phyloP scores from a whole-genome alignment of 2,797 vertebrate species.

The Melopsittacus undulatus region DNA sequence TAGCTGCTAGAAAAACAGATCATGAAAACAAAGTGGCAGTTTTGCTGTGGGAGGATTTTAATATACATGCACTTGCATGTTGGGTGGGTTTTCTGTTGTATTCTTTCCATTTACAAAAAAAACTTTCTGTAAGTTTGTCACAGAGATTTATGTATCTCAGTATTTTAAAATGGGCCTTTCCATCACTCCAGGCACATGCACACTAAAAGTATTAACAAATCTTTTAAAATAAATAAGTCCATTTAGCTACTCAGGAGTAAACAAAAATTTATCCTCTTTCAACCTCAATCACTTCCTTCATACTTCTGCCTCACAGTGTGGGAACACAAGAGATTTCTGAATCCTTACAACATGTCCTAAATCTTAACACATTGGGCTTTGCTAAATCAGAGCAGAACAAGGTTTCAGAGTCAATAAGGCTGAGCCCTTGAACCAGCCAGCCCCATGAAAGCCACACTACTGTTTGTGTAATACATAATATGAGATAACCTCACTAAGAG shows the following conservation, averaged over 20 bases:
- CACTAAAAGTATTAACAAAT: neutral
- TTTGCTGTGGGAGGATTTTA: neutral
- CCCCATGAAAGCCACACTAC: neutral
- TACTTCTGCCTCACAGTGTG: neutral
- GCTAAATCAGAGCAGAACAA: neutral
- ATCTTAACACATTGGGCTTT: neutral
- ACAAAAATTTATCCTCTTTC: neutral
- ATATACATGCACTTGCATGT: neutral
- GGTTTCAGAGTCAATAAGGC: neutral
- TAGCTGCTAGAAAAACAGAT: neutral
- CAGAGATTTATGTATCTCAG: neutral
- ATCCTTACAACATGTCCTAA: neutral
- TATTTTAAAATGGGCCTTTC: neutral
- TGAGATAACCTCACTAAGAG: neutral
- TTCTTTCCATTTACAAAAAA: neutral
- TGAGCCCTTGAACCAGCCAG: neutral
- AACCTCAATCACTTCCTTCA: fast-evolving
- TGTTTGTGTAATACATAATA: neutral
- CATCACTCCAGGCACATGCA: neutral
- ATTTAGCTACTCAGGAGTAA: neutral
- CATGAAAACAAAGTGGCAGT: neutral
- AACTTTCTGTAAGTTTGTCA: neutral
- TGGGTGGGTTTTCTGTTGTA: neutral
- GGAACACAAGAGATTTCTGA: neutral
- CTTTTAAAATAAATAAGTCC: neutral